Percentiles rank a stretch among this genome's conserved stretches.
These are phyloP conservation scores for Drosophila mettleri DNA, from an alignment of 2,888 invertebrate genomes.

Conservation along the genomic window DNA sequence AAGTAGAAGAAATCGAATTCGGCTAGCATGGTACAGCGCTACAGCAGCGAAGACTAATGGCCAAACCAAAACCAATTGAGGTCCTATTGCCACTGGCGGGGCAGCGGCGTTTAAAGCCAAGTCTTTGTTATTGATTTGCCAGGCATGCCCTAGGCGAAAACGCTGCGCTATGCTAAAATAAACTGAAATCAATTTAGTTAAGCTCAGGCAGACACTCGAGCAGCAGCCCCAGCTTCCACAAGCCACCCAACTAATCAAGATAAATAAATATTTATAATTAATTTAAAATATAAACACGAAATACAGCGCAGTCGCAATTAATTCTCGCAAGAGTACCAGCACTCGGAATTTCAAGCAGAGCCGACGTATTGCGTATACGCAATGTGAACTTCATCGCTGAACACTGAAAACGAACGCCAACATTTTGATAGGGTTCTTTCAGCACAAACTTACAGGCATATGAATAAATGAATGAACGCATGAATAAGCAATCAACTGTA, in stretches of 20 bases:
- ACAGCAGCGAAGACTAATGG: slow-evolving; percentile 58
- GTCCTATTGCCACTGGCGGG: slow-evolving; percentile 37
- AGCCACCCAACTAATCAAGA: slow-evolving; percentile 71
- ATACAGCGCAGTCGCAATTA: slow-evolving; percentile 68
- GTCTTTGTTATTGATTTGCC: slow-evolving; percentile 65
- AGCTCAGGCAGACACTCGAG: slow-evolving; percentile 41
- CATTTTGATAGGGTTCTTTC: slow-evolving; percentile 53
- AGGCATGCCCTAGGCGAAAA: slow-evolving; percentile 26
- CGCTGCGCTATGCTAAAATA: slow-evolving; percentile 67
- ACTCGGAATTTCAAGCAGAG: background rate
- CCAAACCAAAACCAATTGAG: slow-evolving; percentile 44
- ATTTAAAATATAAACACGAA: slow-evolving; percentile 78
- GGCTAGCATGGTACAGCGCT: slow-evolving; percentile 38
- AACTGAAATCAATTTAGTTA: slow-evolving; percentile 78
- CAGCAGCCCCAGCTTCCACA: background rate
- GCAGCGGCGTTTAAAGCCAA: slow-evolving; percentile 61
- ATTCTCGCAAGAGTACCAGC: slow-evolving; percentile 47
- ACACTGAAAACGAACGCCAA: slow-evolving; percentile 16
- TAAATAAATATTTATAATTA: slow-evolving; percentile 81
- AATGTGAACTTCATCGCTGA: slow-evolving; percentile 21
- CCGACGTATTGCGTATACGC: slow-evolving; percentile 33
- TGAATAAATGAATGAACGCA: slow-evolving; percentile 79
- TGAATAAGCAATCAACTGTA: slow-evolving; percentile 78
- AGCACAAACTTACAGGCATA: slow-evolving; percentile 53
- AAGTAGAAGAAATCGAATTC: slow-evolving; percentile 40